Evolutionary conservation across 2,113 vertebrate species (phyloP).

Genomic region (Phrynocephalus versicolor): DNA sequence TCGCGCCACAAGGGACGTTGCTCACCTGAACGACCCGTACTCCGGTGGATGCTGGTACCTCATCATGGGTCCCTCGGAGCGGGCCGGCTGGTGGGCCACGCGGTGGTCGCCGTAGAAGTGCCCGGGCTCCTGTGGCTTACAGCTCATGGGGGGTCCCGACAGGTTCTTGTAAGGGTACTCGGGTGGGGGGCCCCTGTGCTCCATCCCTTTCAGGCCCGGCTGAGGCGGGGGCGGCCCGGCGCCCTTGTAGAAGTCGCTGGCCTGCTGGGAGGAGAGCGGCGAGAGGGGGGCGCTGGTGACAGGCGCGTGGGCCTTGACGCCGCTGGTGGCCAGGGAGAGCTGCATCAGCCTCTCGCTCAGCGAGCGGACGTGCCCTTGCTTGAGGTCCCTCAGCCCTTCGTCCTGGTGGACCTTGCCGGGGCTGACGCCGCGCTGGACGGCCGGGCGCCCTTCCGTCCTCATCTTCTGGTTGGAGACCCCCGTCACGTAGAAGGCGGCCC

Average conservation of each 20-base stretch:
- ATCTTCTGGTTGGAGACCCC: conserved; percentile 89
- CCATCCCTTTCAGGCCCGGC: conserved; percentile 77
- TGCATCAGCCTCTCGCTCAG: conserved; percentile 97
- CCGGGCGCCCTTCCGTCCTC: conserved; percentile 92
- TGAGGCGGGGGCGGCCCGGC: conserved; percentile 75
- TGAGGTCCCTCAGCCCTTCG: conserved; percentile 95
- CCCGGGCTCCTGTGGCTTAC: conserved; percentile 83
- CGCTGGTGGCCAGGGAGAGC: conserved; percentile 93
- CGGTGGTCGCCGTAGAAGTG: conserved; percentile 90
- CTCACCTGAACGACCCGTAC: conserved; percentile 95
- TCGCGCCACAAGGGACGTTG: too few species aligned
- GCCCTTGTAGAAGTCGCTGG: conserved; percentile 79
- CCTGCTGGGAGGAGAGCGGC: conserved; percentile 84
- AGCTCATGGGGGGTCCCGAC: conserved; percentile 82
- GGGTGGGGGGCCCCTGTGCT: conserved; percentile 92
- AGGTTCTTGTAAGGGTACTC: conserved; percentile 94
- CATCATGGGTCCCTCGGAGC: conserved; percentile 87
- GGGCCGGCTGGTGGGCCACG: conserved; percentile 82
- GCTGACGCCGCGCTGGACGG: conserved; percentile 89
- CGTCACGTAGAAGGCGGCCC: conserved; percentile 92
- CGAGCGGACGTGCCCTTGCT: conserved; percentile 97
- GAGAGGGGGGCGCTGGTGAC: conserved; percentile 85
- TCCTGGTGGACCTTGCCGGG: conserved; percentile 93
- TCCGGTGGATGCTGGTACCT: conserved; percentile 98
- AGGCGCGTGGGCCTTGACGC: conserved; percentile 93